phyloP scores from a whole-genome alignment of 2,888 invertebrate genomes.

The Caradrina kadenii region DNA sequence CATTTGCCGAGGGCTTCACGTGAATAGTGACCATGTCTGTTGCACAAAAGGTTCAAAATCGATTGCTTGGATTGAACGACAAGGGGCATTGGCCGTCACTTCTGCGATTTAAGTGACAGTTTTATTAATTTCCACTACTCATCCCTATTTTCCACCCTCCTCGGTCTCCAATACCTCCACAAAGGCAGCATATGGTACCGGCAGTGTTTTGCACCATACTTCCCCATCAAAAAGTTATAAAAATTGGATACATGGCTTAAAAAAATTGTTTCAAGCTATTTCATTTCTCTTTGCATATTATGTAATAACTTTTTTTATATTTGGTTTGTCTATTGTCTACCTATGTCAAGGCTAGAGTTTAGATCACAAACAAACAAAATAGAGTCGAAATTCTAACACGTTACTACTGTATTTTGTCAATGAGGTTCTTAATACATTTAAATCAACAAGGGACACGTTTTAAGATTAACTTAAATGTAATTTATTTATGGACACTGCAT shows the following conservation, averaged over 20 bases:
- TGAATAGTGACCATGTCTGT: constrained; percentile 71
- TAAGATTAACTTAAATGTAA: constrained; percentile 73
- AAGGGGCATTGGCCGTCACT: constrained; percentile 85
- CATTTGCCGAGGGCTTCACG: constrained; percentile 65
- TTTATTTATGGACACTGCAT: constrained; percentile 76
- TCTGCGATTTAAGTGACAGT: constrained; percentile 93
- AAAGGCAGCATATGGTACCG: constrained; percentile 84
- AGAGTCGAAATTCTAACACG: background rate
- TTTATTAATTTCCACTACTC: constrained; percentile 93
- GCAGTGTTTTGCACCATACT: constrained; percentile 72
- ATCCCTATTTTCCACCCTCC: constrained; percentile 87
- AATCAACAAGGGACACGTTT: constrained; percentile 62
- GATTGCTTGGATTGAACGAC: constrained; percentile 66
- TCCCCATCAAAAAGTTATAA: constrained; percentile 34
- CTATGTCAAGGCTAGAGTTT: background rate
- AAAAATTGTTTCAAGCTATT: background rate
- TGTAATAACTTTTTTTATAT: background rate
- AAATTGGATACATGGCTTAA: constrained; percentile 5
- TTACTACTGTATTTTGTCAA: background rate
- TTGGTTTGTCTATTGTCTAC: background rate
- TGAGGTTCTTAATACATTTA: constrained; percentile 1
- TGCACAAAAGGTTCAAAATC: constrained; percentile 74
- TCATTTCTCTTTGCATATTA: background rate
- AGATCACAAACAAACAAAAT: background rate
- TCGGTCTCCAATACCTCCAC: constrained; percentile 84